These are phyloP conservation scores for Listronotus oregonensis DNA, from an alignment of 1,140 invertebrate species.

Conservation along the genomic window DNA sequence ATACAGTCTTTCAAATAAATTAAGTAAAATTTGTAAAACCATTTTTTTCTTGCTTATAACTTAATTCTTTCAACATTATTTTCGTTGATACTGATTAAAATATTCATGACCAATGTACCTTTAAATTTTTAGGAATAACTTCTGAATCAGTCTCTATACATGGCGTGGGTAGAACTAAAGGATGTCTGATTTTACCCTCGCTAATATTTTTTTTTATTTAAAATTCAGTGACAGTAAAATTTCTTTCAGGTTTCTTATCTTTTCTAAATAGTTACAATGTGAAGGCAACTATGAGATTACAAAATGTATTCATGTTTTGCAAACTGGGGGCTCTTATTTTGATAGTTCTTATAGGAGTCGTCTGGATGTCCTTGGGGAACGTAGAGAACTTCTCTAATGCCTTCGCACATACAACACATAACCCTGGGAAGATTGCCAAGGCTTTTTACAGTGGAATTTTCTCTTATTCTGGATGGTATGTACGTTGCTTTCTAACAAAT, in stretches of 20 bases:
- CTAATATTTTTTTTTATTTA: no score
- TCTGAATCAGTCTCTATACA: no score
- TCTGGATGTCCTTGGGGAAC: conserved; percentile 69
- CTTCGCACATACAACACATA: conserved; percentile 78
- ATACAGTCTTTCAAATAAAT: no score
- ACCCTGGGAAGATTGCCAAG: conserved; percentile 84
- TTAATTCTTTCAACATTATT: no score
- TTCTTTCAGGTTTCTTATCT: conserved; percentile 71
- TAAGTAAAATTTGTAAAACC: no score
- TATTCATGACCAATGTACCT: no score
- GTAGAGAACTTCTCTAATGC: conserved; percentile 76
- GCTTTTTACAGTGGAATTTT: conserved; percentile 96
- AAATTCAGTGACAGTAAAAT: no score
- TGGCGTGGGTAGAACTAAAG: no score
- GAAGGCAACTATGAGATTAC: conserved; percentile 82
- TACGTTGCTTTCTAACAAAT: conserved; percentile 8
- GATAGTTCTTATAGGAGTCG: conserved; percentile 81
- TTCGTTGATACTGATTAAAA: no score
- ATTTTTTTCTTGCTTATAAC: no score
- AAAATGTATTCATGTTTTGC: conserved; percentile 89
- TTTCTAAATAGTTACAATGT: conserved; percentile 90
- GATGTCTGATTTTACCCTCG: no score
- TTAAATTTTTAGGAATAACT: no score
- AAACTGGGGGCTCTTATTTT: conserved; percentile 83
- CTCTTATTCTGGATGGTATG: conserved; percentile 93